phyloP scores from a whole-genome alignment of 1,140 invertebrate genomes.

The Drosophila ananassae region DNA sequence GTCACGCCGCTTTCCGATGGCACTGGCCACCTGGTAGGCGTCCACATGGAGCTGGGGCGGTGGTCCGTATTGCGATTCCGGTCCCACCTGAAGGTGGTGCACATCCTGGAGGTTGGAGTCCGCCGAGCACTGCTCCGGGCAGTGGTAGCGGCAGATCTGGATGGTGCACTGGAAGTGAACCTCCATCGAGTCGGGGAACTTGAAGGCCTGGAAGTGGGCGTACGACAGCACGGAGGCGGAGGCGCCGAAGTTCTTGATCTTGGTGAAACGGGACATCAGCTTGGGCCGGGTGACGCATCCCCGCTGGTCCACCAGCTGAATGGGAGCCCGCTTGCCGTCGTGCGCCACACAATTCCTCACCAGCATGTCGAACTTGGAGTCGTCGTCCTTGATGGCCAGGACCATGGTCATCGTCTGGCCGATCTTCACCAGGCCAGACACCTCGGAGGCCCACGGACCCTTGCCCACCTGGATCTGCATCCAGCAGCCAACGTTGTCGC shows the following conservation, averaged over 20 bases:
- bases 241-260: conserved; percentile 97
- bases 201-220: conserved; percentile 97
- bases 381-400: conserved; percentile 97
- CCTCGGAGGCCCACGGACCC: conserved; percentile 97
- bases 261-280: conserved; percentile 96
- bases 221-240: conserved; percentile 96
- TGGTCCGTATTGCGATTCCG: conserved; percentile 89
- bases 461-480: conserved; percentile 98
- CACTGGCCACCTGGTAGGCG: conserved; percentile 85
- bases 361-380: conserved; percentile 98
- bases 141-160: conserved; percentile 96
- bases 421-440: conserved; percentile 96
- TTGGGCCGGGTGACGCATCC: conserved; percentile 96
- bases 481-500: conserved; percentile 98
- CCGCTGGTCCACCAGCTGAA: conserved; percentile 96
- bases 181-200: conserved; percentile 98
- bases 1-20: conserved; percentile 88
- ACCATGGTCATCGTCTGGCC: conserved; percentile 99
- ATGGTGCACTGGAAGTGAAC: conserved; percentile 98
- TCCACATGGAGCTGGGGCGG: conserved; percentile 86
- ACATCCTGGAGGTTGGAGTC: conserved; percentile 86
- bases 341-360: conserved; percentile 97
- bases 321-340: conserved; percentile 96
- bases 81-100: conserved; percentile 85
- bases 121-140: conserved; percentile 93